Evolutionary conservation across 2,113 vertebrate genomes (phyloP).

Genomic region (Oncorhynchus gorbuscha): DNA sequence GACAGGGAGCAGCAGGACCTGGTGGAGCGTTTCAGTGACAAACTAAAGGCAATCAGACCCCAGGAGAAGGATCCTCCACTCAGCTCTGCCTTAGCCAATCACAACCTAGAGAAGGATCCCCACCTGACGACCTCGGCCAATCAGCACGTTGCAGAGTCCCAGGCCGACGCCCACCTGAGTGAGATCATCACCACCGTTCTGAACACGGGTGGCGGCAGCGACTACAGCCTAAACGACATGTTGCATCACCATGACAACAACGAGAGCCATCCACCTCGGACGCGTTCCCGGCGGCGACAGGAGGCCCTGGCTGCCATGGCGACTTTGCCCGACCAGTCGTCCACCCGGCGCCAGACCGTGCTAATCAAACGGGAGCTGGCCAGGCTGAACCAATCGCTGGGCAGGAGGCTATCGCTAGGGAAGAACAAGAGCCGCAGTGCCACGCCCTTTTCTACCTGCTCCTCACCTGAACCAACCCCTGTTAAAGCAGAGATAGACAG

Average conservation of each 20-base stretch:
- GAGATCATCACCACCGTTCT: slow-evolving; percentile 90
- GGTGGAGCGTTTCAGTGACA: slow-evolving; percentile 88
- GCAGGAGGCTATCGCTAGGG: slow-evolving; percentile 66
- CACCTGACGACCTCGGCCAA: slow-evolving; percentile 59
- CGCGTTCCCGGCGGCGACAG: slow-evolving; percentile 83
- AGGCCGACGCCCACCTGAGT: slow-evolving; percentile 79
- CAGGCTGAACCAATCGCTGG: slow-evolving; percentile 75
- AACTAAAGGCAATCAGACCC: slow-evolving; percentile 86
- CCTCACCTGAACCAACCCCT: slow-evolving; percentile 42
- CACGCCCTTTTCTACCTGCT: slow-evolving; percentile 34
- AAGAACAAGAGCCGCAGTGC: slow-evolving; percentile 65
- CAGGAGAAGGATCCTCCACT: slow-evolving; percentile 75
- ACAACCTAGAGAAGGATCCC: slow-evolving; percentile 69
- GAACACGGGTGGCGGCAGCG: slow-evolving; percentile 78
- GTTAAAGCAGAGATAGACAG: slow-evolving; percentile 29
- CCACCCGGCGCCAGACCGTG: slow-evolving; percentile 79
- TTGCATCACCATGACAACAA: slow-evolving; percentile 82
- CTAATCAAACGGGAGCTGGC: slow-evolving; percentile 88
- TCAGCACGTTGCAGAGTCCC: slow-evolving; percentile 71
- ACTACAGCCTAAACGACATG: slow-evolving; percentile 89
- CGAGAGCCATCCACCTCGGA: slow-evolving; percentile 85
- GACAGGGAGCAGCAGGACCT: slow-evolving; percentile 78
- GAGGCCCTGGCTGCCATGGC: slow-evolving; percentile 80
- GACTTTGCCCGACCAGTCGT: slow-evolving; percentile 76
- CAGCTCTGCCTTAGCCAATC: slow-evolving; percentile 17